Conservation (phyloP, 2,797 vertebrate genomes). For the Cossypha niveicapilla region DNA sequence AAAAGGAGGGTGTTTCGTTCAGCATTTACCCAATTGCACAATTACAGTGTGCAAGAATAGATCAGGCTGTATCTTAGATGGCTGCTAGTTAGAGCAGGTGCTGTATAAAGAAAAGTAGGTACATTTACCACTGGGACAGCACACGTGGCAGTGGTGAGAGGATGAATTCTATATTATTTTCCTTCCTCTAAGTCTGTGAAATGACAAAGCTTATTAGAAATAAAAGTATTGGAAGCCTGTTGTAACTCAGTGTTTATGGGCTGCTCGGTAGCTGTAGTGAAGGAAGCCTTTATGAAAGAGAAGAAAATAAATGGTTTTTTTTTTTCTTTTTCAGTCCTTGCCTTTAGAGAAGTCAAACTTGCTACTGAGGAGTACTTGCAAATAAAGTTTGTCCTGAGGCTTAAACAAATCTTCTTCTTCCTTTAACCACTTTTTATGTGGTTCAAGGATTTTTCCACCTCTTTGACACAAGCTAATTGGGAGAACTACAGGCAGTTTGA, state of each 20-base stretch:
- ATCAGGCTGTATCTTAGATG: not conserved
- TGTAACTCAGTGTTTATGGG: not conserved
- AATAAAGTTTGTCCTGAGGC: slow-evolving; percentile 52
- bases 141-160: rapidly evolving
- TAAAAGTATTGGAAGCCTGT: not conserved
- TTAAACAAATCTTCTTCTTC: slow-evolving; percentile 51
- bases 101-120: not conserved
- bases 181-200: not conserved
- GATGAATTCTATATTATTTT: not conserved
- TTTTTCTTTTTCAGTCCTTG: not conserved
- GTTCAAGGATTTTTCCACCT: slow-evolving; percentile 53
- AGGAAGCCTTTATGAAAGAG: not conserved
- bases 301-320: not conserved
- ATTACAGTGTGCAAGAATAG: not conserved
- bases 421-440: slow-evolving; percentile 44
- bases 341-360: slow-evolving; percentile 22
- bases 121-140: not conserved
- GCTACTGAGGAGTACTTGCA: not conserved
- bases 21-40: not conserved
- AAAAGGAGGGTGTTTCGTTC: not conserved
- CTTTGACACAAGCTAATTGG: slow-evolving; percentile 71
- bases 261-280: not conserved
- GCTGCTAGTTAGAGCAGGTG: not conserved
- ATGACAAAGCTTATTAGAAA: not conserved
- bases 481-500: slow-evolving; percentile 66